These are phyloP conservation scores for Neotoma lepida DNA, from an alignment of 2,113 vertebrate genomes.

Conservation along the genomic window DNA sequence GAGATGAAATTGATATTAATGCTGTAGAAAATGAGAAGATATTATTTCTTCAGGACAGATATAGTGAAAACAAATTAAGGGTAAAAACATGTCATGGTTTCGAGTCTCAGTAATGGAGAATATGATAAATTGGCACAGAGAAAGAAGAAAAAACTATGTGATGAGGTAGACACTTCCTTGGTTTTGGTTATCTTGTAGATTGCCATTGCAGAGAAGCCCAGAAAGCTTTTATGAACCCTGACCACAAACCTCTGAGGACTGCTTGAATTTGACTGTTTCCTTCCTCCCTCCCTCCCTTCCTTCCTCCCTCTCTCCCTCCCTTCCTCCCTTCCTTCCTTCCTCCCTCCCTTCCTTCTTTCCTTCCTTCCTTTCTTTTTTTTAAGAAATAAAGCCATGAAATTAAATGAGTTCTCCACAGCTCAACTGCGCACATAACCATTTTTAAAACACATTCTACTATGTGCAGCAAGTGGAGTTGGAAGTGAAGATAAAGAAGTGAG, in stretches of 20 bases:
- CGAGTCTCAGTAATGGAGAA: not conserved
- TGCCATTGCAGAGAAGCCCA: fast-evolving
- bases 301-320: too few species aligned
- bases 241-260: not conserved
- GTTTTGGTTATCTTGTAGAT: not conserved
- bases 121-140: not conserved
- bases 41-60: not conserved
- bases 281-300: too few species aligned
- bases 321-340: too few species aligned
- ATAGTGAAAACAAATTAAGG: not conserved
- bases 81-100: not conserved
- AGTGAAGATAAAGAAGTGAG: not conserved
- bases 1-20: not conserved
- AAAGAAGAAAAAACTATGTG: not conserved
- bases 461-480: not conserved
- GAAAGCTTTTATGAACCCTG: not conserved
- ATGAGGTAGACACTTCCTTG: not conserved
- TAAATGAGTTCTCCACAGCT: not conserved
- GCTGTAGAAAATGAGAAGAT: not conserved
- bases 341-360: too few species aligned
- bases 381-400: not conserved
- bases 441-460: not conserved
- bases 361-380: not conserved
- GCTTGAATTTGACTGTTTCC: not conserved
- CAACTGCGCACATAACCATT: not conserved